Evolutionary conservation across 2,113 vertebrate species (phyloP), one percentile per base, ranked within the genome.

Genomic region (Ceratotherium simum): DNA sequence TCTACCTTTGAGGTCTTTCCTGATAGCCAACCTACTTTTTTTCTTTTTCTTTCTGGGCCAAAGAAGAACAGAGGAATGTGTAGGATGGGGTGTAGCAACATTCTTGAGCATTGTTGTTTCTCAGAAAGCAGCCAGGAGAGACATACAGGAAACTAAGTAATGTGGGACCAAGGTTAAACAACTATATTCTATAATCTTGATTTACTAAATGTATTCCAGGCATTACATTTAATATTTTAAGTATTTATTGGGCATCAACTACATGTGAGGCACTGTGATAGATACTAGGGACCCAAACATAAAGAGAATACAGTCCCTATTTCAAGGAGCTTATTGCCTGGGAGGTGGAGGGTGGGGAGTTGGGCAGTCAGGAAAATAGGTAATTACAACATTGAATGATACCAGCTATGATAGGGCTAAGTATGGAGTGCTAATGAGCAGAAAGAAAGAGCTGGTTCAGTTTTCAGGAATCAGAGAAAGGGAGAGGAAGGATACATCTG

Each of bases 181-280:
- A 67, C 9, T 33, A 67, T 17, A 16, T 76, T 64, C n/a, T 64
- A 80, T 69, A 86, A 58, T 91, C 20, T 13, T 96, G 10, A 85
- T 67, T 85, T 51, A 70, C 11, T 69, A 69, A 56, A 91, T 14
- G 48, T 6, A 86, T 18, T 92, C 20, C 17, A 75, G 58, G 36
- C 21, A 85, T 85, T 96, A 80, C 8, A 81, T 51, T 70, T n/a
- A 83, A 91, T 67, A 56, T 84, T 56, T 88, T 76, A 70, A 83
- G 29, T 42, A 84, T 60, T 93, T 90, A 90, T 14, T 60, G 2
- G 39, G n/a, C 46, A 83, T 29, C 31, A 89, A 20, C 13, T 90
- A 14, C 54, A 25, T 65, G 58, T 51, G 56, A 87, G 46, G 36
- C 33, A 92, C 42, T 60, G 33, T 90, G 72, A 83, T 64, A 23